Conservation (phyloP, 2,113 vertebrate species). For the Channa maculata region DNA sequence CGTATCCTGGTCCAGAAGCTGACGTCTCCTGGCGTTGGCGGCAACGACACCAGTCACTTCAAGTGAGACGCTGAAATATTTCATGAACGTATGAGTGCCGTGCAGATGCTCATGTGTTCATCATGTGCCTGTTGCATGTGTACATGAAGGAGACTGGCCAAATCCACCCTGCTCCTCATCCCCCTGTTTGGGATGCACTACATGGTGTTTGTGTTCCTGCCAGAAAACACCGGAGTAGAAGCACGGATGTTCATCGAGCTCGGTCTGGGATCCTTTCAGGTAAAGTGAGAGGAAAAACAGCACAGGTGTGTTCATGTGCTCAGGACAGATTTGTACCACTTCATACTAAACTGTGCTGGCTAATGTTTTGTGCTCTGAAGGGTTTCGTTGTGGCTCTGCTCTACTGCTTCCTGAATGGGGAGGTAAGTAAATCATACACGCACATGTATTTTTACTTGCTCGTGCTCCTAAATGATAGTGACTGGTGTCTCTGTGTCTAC, state of each 20-base stretch:
- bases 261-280: constrained; percentile 93
- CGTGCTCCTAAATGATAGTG: too few species aligned
- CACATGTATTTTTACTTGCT: too few species aligned
- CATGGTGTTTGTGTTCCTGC: constrained; percentile 93
- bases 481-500: too few species aligned
- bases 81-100: not conserved
- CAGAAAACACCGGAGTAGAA: constrained; percentile 86
- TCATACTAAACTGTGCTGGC: not conserved
- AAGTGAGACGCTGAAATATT: constrained; percentile 71
- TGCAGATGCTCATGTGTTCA: too few species aligned
- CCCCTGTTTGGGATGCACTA: constrained; percentile 97
- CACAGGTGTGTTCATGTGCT: too few species aligned
- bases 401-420: constrained; percentile 95
- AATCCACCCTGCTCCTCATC: constrained; percentile 94
- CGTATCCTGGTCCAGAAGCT: constrained; percentile 95
- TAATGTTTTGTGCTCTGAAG: constrained; percentile 74
- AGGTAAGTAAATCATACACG: constrained; percentile 83
- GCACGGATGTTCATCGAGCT: constrained; percentile 91
- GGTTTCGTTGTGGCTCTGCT: constrained; percentile 92
- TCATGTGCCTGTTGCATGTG: not conserved
- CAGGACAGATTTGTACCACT: too few species aligned
- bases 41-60: constrained; percentile 84
- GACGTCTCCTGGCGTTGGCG: constrained; percentile 90
- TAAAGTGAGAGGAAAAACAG: constrained; percentile 43
- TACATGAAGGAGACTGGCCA: constrained; percentile 89